phyloP scores from a whole-genome alignment of 2,888 invertebrate genomes.

The Reticulitermes lucifugus region DNA sequence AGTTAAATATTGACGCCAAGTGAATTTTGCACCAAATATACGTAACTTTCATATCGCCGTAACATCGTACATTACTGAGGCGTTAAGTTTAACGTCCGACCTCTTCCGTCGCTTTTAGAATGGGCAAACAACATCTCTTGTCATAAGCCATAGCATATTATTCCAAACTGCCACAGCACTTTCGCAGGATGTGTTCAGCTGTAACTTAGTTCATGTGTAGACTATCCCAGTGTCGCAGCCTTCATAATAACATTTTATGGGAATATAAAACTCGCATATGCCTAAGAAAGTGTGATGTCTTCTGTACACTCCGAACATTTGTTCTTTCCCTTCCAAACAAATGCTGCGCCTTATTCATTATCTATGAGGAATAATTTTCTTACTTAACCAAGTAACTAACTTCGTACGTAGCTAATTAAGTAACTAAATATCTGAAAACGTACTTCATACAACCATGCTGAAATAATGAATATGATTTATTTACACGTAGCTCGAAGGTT shows the following conservation, averaged over 20 bases:
- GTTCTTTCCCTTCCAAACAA: background rate
- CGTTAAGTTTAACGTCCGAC: background rate
- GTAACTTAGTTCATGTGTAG: no score
- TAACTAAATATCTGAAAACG: no score
- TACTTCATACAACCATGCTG: no score
- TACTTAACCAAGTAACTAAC: no score
- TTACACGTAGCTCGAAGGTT: no score
- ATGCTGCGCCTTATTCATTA: background rate
- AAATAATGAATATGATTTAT: no score
- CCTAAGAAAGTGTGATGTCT: background rate
- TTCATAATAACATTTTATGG: background rate
- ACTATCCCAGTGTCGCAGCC: no score
- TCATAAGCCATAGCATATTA: background rate
- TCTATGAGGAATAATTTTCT: background rate
- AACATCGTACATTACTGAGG: background rate
- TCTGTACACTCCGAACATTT: background rate
- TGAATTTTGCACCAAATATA: background rate
- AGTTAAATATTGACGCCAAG: background rate
- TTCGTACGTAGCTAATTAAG: no score
- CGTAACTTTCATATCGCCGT: background rate
- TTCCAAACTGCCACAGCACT: background rate
- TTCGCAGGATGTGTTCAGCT: background rate
- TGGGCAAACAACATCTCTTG: background rate
- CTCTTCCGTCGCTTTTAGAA: background rate
- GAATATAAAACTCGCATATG: background rate